Evolutionary conservation across 2,888 invertebrate genomes (phyloP).

Genomic region (Acanthacorydalis orientalis): DNA sequence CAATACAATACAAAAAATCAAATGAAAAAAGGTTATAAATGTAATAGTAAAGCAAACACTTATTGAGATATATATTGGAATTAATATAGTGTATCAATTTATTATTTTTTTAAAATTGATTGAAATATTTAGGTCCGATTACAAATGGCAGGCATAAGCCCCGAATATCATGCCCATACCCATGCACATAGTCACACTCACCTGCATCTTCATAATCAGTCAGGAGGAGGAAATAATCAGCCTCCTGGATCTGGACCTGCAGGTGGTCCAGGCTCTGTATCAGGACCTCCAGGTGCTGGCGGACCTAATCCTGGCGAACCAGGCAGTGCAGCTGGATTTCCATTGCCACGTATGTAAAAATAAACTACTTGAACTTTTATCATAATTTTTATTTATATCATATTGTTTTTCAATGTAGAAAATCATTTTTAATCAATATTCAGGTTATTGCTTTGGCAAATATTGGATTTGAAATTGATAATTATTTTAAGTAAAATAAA

Average conservation of each 20-base stretch:
- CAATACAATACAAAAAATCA: too few species aligned
- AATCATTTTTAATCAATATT: too few species aligned
- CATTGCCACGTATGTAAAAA: conserved; percentile 26
- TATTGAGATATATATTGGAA: not conserved
- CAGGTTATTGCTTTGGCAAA: too few species aligned
- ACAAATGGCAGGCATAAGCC: conserved; percentile 82
- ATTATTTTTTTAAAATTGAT: too few species aligned
- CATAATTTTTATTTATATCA: too few species aligned
- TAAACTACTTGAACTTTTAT: too few species aligned
- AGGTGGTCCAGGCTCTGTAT: not conserved
- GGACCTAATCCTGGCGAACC: conserved; percentile 16
- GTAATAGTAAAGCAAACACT: not conserved
- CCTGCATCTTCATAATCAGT: conserved; percentile 58
- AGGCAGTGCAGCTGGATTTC: conserved; percentile 27
- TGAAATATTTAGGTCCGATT: conserved; percentile 38
- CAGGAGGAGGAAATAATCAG: conserved; percentile 33
- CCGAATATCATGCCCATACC: conserved; percentile 83
- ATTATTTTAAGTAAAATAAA: too few species aligned
- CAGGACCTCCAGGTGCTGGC: conserved; percentile 7
- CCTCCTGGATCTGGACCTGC: conserved; percentile 23
- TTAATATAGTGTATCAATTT: not conserved
- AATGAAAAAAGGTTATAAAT: too few species aligned
- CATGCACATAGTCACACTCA: conserved; percentile 86
- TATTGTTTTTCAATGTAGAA: too few species aligned
- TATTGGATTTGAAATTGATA: too few species aligned